These are phyloP conservation scores for Xenopus tropicalis DNA, from an alignment of 2,113 vertebrate genomes.

Conservation along the genomic window UCB_Xtro_10.0 CM004449.2:90625501-90626000, in stretches of 20 bases:
- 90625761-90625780: conserved; percentile 42
- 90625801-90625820: conserved; percentile 53
- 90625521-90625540: conserved; percentile 64
- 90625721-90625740: conserved; percentile 63
- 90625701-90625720: conserved; percentile 58
- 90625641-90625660: conserved; percentile 57
- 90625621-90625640: conserved; percentile 63
- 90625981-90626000: too few species aligned
- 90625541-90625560: conserved; percentile 63
- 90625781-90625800: conserved; percentile 49
- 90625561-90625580: conserved; percentile 68
- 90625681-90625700: conserved; percentile 57
- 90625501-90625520: conserved; percentile 58
- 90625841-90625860: conserved; percentile 23
- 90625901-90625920: too few species aligned
- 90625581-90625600: conserved; percentile 69
- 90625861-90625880: conserved; percentile 7
- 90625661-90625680: conserved; percentile 63
- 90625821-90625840: conserved; percentile 12
- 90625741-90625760: conserved; percentile 48
- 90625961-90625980: background rate
- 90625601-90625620: conserved; percentile 71
- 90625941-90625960: background rate
- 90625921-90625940: conserved; percentile 8
- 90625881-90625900: too few species aligned